Conservation (phyloP, 2,888 invertebrate genomes). For the Cheilosia impressa region DNA sequence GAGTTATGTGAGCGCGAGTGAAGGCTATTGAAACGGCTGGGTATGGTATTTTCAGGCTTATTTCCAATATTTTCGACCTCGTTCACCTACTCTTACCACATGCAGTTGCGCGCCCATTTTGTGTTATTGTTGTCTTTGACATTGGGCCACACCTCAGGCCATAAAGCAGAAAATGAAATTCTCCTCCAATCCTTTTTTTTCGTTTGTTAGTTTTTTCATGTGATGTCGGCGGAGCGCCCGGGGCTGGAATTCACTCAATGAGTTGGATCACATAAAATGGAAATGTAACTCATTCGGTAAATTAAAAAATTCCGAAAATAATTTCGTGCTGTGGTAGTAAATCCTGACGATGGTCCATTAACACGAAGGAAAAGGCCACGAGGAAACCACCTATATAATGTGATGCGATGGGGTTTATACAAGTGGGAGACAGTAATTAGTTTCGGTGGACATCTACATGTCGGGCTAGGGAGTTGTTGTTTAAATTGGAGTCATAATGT, state of each 20-base stretch:
- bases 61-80: slow-evolving; percentile 33
- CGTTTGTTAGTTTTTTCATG: slow-evolving; percentile 27
- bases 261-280: slow-evolving; percentile 73
- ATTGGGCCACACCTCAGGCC: slow-evolving; percentile 61
- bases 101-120: slow-evolving; percentile 66
- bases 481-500: too few relatives aligned
- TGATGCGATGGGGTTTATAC: slow-evolving; percentile 21
- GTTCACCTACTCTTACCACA: slow-evolving; percentile 25
- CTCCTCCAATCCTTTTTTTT: slow-evolving; percentile 58
- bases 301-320: slow-evolving; percentile 75
- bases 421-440: neutral
- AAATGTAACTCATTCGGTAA: slow-evolving; percentile 73
- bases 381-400: slow-evolving; percentile 40
- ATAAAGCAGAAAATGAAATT: slow-evolving; percentile 69
- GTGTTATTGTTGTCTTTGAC: slow-evolving; percentile 35
- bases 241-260: slow-evolving; percentile 43
- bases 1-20: slow-evolving; percentile 33
- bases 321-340: slow-evolving; percentile 68
- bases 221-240: neutral
- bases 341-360: slow-evolving; percentile 71
- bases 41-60: slow-evolving; percentile 19
- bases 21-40: slow-evolving; percentile 33
- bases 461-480: too few relatives aligned
- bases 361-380: slow-evolving; percentile 41
- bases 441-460: neutral